These are phyloP conservation scores for Sebastolobus altivelis DNA, from an alignment of 2,797 vertebrate genomes.

Conservation along the genomic window DNA sequence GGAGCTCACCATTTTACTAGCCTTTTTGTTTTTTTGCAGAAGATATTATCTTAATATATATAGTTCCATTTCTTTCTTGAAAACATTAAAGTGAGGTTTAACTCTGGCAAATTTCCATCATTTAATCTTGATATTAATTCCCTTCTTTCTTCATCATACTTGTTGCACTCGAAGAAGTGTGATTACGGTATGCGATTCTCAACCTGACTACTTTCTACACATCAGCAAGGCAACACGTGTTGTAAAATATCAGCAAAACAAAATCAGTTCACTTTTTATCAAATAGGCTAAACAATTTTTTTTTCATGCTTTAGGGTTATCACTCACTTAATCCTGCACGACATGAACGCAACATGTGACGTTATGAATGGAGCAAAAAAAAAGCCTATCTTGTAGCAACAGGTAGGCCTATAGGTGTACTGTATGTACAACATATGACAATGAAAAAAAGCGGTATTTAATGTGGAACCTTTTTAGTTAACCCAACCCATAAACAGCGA, in stretches of 20 bases:
- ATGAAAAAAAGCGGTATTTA: not conserved
- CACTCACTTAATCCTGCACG: accelerated
- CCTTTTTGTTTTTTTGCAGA: too few species aligned
- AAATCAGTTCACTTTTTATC: not conserved
- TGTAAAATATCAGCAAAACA: not conserved
- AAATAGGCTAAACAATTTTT: not conserved
- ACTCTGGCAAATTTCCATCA: too few species aligned
- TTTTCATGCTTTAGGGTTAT: not conserved
- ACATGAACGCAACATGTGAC: slow-evolving; percentile 37
- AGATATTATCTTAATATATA: too few species aligned
- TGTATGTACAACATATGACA: not conserved
- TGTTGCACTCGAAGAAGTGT: too few species aligned
- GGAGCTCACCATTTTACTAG: too few species aligned
- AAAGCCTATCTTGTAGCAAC: slow-evolving; percentile 8
- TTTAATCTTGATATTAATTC: too few species aligned
- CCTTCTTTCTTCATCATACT: too few species aligned
- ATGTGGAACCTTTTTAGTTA: not conserved
- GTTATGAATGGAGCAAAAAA: not conserved
- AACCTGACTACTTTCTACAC: not conserved
- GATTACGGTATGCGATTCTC: not conserved
- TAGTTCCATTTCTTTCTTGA: too few species aligned
- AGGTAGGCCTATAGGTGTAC: not conserved
- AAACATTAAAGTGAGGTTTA: too few species aligned
- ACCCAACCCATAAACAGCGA: too few species aligned
- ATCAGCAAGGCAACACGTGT: not conserved